phyloP scores from a whole-genome alignment of 2,113 vertebrate genomes.

The Brienomyrus longianalis region DNA sequence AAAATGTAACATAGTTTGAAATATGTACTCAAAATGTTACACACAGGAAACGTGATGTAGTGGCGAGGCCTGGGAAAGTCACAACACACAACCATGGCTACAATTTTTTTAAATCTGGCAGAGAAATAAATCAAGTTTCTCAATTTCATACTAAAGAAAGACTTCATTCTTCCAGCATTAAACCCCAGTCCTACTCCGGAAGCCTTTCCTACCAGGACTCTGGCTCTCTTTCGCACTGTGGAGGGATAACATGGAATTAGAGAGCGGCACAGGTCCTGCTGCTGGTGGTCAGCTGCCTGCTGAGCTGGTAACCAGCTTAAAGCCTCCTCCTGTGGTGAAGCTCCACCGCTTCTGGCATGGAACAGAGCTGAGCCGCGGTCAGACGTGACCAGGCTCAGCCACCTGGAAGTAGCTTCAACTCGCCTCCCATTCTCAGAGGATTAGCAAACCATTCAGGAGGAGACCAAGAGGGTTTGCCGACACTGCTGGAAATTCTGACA shows the following conservation, averaged over 20 bases:
- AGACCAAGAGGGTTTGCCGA: not conserved
- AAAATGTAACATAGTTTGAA: slow-evolving; percentile 4
- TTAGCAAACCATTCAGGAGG: not conserved
- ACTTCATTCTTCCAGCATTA: not conserved
- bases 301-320: not conserved
- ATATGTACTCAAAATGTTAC: not conserved
- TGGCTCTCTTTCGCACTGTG: not conserved
- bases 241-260: not conserved
- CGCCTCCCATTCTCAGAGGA: not conserved
- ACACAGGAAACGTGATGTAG: not conserved
- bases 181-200: not conserved
- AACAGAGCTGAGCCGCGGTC: not conserved
- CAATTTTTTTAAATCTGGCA: not conserved
- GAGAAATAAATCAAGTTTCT: slow-evolving; percentile 2
- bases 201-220: not conserved
- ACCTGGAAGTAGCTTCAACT: not conserved
- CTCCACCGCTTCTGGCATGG: not conserved
- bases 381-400: not conserved
- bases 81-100: not conserved
- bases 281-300: not conserved
- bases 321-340: not conserved
- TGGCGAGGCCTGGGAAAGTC: not conserved
- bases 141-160: not conserved
- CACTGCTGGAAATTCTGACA: not conserved
- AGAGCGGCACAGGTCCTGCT: not conserved